Conservation (phyloP, 2,888 invertebrate genomes). For the Ephialtes manifestator region DNA sequence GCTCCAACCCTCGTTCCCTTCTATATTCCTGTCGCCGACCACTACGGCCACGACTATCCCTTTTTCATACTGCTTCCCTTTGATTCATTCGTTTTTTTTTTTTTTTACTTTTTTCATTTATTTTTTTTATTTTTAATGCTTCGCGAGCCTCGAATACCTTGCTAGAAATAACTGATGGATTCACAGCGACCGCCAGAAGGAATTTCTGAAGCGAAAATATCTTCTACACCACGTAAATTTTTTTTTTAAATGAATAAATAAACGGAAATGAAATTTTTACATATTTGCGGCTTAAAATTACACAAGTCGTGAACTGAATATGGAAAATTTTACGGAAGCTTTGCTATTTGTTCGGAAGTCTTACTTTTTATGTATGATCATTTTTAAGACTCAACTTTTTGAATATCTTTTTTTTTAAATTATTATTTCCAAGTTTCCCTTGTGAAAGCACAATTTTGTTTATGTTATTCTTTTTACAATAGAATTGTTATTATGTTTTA, state of each 20-base stretch:
- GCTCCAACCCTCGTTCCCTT: constrained; percentile 30
- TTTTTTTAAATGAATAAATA: constrained; percentile 7
- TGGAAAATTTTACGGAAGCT: too few species aligned
- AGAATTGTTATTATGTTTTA: too few species aligned
- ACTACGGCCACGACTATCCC: constrained; percentile 1
- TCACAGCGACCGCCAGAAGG: neutral
- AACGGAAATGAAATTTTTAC: neutral
- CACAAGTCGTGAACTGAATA: too few species aligned
- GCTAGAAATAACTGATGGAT: constrained; percentile 10
- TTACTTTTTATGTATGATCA: too few species aligned
- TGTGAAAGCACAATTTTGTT: too few species aligned
- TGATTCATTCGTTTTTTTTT: constrained; percentile 2
- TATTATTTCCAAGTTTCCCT: too few species aligned
- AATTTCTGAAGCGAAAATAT: constrained; percentile 10
- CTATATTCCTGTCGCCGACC: constrained; percentile 15
- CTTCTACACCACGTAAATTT: too few species aligned
- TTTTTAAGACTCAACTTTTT: too few species aligned
- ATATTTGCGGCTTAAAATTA: neutral
- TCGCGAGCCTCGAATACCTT: constrained; percentile 2
- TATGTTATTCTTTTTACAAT: too few species aligned
- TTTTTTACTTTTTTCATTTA: neutral
- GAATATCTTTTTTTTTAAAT: too few species aligned
- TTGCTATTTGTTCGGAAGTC: too few species aligned
- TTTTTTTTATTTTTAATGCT: constrained; percentile 4
- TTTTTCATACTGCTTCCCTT: constrained; percentile 23